phyloP scores from a whole-genome alignment of 2,113 vertebrate genomes.

The Dipodomys spectabilis region DNA sequence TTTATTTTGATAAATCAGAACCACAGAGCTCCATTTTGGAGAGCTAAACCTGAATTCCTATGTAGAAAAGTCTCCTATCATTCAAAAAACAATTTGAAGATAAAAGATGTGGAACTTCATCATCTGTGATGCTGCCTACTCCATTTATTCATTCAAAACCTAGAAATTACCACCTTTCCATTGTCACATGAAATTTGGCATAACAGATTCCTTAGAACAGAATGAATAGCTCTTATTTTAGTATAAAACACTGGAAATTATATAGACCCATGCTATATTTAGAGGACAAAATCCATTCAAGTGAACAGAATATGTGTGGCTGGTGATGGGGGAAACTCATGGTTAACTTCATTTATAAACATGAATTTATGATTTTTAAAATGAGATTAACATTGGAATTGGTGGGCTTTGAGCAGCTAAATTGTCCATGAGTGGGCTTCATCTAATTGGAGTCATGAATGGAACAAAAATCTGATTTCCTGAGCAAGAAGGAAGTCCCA shows the following conservation, averaged over 20 bases:
- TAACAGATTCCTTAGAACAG: background rate
- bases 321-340: background rate
- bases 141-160: background rate
- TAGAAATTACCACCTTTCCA: background rate
- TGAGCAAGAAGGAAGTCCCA: background rate
- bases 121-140: background rate
- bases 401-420: background rate
- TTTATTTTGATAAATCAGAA: slow-evolving; percentile 8
- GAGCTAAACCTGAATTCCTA: background rate
- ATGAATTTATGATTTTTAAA: background rate
- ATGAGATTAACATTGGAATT: background rate
- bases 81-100: background rate
- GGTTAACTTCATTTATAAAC: background rate
- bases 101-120: background rate
- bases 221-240: background rate
- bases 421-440: background rate
- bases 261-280: too few relatives aligned
- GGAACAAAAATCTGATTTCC: background rate
- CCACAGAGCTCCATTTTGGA: background rate
- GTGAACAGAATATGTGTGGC: background rate
- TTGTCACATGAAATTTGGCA: background rate
- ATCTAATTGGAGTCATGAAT: background rate
- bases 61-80: background rate
- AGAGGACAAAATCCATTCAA: background rate
- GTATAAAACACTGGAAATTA: too few relatives aligned